Percentiles rank a stretch among this genome's conserved stretches.
phyloP scores from a whole-genome alignment of 2,113 vertebrate species.

The Tyrannus savana region DNA sequence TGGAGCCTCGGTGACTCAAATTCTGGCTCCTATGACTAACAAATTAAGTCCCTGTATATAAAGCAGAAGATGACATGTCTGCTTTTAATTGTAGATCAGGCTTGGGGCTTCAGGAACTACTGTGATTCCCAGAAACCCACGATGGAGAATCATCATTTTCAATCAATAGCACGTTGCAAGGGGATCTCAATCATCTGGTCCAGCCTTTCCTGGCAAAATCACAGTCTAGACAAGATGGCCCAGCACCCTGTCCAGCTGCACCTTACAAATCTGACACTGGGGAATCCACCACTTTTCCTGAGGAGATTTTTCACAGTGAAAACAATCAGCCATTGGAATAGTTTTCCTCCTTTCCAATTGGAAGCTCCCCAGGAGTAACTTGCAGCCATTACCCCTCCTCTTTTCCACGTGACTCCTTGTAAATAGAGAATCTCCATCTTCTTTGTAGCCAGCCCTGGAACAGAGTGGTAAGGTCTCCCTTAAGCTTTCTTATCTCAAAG shows the following conservation, averaged over 20 bases:
- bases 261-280: background rate
- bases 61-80: background rate
- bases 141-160: background rate
- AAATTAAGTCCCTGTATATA: background rate
- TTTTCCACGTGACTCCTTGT: background rate
- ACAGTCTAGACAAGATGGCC: background rate
- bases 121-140: background rate
- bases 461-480: background rate
- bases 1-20: background rate
- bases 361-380: background rate
- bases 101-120: background rate
- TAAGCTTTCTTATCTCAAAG: background rate
- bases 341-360: background rate
- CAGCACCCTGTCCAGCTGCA: background rate
- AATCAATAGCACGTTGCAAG: background rate
- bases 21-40: background rate
- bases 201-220: background rate
- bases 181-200: background rate
- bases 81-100: background rate
- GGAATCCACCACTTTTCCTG: background rate
- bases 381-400: background rate
- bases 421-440: background rate
- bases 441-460: background rate
- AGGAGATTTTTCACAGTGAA: background rate
- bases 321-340: background rate